Conservation (phyloP, 2,113 vertebrate genomes). For the Psilopogon haemacephalus region DNA sequence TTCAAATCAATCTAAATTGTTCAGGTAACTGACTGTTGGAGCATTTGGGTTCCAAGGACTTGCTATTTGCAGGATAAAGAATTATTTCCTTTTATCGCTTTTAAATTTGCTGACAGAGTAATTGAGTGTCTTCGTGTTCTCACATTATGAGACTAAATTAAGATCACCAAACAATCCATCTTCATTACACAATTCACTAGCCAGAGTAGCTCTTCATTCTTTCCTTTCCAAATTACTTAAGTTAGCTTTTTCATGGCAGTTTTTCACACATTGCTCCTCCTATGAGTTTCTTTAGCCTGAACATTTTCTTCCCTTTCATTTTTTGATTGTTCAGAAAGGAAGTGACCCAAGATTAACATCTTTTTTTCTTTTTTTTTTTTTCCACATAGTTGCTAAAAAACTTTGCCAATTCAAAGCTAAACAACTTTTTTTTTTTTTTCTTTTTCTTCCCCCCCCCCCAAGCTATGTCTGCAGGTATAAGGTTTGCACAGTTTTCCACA, state of each 20-base stretch:
- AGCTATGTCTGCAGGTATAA: not conserved
- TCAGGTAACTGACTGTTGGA: not conserved
- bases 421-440: not conserved
- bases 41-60: not conserved
- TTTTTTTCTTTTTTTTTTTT: not conserved
- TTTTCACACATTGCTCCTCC: not conserved
- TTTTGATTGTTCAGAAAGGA: not conserved
- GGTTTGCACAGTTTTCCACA: not conserved
- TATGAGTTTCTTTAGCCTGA: not conserved
- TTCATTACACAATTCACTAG: conserved; percentile 53
- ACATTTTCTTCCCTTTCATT: not conserved
- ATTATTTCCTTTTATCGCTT: conserved; percentile 51
- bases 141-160: conserved; percentile 50
- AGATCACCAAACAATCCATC: conserved; percentile 37
- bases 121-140: conserved; percentile 47
- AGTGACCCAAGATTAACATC: not conserved
- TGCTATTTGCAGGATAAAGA: conserved; percentile 13
- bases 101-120: conserved; percentile 42
- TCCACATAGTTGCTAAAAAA: not conserved
- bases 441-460: too few relatives aligned
- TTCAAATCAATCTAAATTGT: not conserved
- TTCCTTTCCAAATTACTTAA: conserved; percentile 11
- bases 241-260: not conserved
- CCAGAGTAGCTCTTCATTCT: not conserved
- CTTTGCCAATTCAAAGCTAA: not conserved